A percentile compares a stretch with the other conserved stretches of the same genome.
Conservation (phyloP, 2,113 vertebrate genomes). For the Callaeas wilsoni region DNA sequence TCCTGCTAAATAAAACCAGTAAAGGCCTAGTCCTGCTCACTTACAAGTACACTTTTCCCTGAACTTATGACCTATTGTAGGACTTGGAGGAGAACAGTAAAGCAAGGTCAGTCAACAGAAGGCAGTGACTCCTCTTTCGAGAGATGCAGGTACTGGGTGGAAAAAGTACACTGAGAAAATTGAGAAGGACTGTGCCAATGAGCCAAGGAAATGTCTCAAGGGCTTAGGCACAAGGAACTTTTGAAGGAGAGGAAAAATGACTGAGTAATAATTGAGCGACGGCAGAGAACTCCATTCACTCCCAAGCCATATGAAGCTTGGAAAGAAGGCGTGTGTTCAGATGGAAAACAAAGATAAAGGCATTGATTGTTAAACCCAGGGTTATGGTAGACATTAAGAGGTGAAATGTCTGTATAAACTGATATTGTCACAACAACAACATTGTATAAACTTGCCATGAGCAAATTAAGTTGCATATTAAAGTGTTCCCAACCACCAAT, state of each 20-base stretch:
- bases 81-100: neutral
- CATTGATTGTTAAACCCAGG: neutral
- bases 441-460: constrained; percentile 17
- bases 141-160: neutral
- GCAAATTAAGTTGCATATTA: constrained; percentile 13
- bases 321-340: neutral
- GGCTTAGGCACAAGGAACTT: neutral
- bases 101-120: neutral
- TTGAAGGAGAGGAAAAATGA: neutral
- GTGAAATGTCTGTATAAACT: constrained; percentile 4
- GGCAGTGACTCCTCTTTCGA: neutral
- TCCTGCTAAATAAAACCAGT: neutral
- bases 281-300: neutral
- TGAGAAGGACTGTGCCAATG: neutral
- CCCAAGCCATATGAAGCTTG: rapidly evolving
- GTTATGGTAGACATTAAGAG: constrained; percentile 9
- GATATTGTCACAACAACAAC: neutral
- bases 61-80: neutral
- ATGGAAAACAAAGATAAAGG: neutral
- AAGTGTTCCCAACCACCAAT: neutral
- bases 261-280: neutral
- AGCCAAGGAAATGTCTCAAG: neutral
- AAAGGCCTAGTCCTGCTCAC: neutral
- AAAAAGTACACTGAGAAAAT: neutral
- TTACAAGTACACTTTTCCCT: neutral